phyloP scores from a whole-genome alignment of 2,888 invertebrate species.

The Apodemia hepburni region DNA sequence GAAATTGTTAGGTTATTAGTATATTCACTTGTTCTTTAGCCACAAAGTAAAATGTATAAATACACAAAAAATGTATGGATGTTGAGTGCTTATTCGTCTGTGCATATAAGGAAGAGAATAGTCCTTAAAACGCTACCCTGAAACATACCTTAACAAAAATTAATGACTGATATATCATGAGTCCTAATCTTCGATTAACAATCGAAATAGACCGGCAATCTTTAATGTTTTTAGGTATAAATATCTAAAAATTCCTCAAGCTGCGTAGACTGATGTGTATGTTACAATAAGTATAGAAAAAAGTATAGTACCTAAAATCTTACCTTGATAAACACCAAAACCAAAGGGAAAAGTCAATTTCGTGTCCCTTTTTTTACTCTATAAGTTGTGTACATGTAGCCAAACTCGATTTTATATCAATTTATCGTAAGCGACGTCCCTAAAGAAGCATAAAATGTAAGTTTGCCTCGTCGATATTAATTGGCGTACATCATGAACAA shows the following conservation, averaged over 20 bases:
- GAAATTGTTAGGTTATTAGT: no score
- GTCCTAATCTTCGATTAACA: no score
- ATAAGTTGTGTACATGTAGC: constrained; percentile 2
- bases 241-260: neutral
- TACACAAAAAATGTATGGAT: no score
- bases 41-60: no score
- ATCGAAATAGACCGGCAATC: neutral
- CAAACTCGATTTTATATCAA: constrained; percentile 8
- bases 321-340: constrained; percentile 12
- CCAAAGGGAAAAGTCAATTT: neutral
- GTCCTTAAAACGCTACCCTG: neutral
- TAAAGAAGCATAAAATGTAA: constrained; percentile 8
- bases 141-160: no score
- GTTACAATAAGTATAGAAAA: neutral
- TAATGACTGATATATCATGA: no score
- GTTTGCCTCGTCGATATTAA: constrained; percentile 3
- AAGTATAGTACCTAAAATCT: neutral
- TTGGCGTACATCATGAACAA: constrained; percentile 36
- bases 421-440: neutral
- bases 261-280: neutral
- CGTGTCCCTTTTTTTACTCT: constrained; percentile 9
- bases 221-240: neutral
- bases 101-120: neutral
- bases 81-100: no score
- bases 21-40: no score